A percentile compares a stretch with the other conserved stretches of the same genome.
These are phyloP conservation scores for Ormyrus labotus DNA, from an alignment of 2,888 invertebrate species.

Conservation along the genomic window DNA sequence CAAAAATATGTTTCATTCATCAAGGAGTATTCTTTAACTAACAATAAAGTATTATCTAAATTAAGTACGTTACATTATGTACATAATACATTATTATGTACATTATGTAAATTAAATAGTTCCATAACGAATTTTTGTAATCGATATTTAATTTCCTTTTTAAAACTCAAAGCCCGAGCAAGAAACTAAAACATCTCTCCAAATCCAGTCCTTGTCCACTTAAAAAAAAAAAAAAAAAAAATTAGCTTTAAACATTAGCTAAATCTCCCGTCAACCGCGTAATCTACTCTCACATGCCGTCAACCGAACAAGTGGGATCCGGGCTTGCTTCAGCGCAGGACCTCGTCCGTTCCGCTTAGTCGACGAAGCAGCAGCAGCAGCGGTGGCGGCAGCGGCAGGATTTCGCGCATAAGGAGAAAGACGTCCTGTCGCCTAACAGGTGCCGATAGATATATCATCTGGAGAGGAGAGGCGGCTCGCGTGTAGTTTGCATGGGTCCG, in stretches of 20 bases:
- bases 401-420: slow-evolving; percentile 18
- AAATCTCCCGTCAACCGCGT: neutral
- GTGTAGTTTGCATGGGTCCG: slow-evolving; percentile 21
- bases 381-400: too few species aligned
- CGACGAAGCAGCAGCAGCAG: too few species aligned
- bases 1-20: too few species aligned
- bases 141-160: too few species aligned
- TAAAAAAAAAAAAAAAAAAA: neutral
- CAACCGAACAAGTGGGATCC: slow-evolving; percentile 18
- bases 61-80: too few species aligned
- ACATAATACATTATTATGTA: too few species aligned
- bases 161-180: too few species aligned
- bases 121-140: too few species aligned
- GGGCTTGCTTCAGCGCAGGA: neutral
- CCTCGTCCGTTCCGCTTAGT: slow-evolving; percentile 13
- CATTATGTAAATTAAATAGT: too few species aligned
- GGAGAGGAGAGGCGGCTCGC: slow-evolving; percentile 39
- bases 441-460: slow-evolving; percentile 70
- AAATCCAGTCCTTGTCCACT: neutral
- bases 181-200: too few species aligned
- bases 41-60: too few species aligned
- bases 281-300: slow-evolving; percentile 45
- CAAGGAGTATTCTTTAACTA: too few species aligned
- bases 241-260: neutral
- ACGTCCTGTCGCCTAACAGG: slow-evolving; percentile 68